phyloP scores from a whole-genome alignment of 2,113 vertebrate species.

The Pyrgilauda ruficollis region DNA sequence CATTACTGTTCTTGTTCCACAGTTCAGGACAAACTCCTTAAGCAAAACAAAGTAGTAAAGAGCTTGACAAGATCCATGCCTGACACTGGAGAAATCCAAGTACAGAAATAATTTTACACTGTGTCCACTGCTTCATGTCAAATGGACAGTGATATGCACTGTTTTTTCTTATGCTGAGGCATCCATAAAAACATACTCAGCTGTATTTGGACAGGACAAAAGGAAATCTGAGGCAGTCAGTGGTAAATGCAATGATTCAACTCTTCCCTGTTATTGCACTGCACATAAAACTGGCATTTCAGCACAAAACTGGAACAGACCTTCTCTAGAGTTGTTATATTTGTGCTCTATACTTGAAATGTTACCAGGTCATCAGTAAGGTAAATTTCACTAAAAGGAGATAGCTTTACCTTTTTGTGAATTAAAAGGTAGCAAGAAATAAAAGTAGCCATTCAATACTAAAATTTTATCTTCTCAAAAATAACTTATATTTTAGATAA shows the following conservation, averaged over 20 bases:
- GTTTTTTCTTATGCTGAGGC: background rate
- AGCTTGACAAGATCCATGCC: slow-evolving; percentile 21
- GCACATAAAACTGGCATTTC: background rate
- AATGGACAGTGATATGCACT: background rate
- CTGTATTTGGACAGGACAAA: background rate
- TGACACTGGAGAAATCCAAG: slow-evolving; percentile 1
- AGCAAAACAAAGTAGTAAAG: slow-evolving; percentile 26
- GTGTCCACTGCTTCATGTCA: background rate
- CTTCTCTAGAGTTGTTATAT: background rate
- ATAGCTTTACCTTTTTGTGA: background rate
- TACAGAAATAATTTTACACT: background rate
- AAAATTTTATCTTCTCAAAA: background rate
- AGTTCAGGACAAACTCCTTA: background rate
- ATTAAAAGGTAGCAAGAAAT: background rate
- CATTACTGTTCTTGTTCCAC: slow-evolving; percentile 5
- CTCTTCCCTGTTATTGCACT: background rate
- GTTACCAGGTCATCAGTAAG: background rate
- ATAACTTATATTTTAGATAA: background rate
- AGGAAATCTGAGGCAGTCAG: background rate
- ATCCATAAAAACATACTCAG: background rate
- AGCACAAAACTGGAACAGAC: background rate
- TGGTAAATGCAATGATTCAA: slow-evolving; percentile 5
- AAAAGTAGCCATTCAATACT: background rate
- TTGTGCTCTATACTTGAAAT: background rate
- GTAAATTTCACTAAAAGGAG: background rate